Conservation (phyloP, 2,113 vertebrate species). For the Brachypteracias leptosomus region DNA sequence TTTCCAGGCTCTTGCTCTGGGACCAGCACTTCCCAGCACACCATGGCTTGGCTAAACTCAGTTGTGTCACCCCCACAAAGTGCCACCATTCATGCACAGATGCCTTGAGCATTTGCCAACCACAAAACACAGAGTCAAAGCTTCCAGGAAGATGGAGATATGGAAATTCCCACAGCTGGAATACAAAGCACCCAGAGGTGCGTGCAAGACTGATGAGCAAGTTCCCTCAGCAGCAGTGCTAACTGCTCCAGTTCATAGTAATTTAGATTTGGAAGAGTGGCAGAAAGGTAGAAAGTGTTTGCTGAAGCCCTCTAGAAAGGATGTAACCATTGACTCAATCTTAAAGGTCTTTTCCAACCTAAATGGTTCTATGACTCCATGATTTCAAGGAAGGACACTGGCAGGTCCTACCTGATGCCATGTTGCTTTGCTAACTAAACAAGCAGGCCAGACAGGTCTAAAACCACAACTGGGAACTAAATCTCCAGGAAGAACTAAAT, state of each 20-base stretch:
- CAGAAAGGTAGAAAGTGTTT: background rate
- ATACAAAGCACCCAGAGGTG: background rate
- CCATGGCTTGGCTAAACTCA: background rate
- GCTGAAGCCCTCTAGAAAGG: background rate
- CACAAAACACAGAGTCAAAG: background rate
- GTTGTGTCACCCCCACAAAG: background rate
- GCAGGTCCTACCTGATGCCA: background rate
- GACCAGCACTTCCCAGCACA: background rate
- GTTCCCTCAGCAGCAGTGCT: background rate
- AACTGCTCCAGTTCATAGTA: background rate
- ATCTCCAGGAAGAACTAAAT: background rate
- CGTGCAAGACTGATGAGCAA: background rate
- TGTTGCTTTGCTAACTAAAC: background rate
- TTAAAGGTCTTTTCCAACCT: too few relatives aligned
- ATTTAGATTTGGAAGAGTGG: background rate
- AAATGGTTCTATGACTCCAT: too few relatives aligned
- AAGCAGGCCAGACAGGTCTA: background rate
- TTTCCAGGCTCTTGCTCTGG: background rate
- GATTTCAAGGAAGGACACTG: background rate
- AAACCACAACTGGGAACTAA: background rate
- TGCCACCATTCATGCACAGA: rapidly evolving
- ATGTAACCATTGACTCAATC: background rate
- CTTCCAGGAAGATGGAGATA: background rate
- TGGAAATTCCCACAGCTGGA: background rate
- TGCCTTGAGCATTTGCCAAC: background rate